Evolutionary conservation across 53 echinoderm and acorn worm genomes (phyloP).

Genomic region (Echinarachnius parma): DNA sequence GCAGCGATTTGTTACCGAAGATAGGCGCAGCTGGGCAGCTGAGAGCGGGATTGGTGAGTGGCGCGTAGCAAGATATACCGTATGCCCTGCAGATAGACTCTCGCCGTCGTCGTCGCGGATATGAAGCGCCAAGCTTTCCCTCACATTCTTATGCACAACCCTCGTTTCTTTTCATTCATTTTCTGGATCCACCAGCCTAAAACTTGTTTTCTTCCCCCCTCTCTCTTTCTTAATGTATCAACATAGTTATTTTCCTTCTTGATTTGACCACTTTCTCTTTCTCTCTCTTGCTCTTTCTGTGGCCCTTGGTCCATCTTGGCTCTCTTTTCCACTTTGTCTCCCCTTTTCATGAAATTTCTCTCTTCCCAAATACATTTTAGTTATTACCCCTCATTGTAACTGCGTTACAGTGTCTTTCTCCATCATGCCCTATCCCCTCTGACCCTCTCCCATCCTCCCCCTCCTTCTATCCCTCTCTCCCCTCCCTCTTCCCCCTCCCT

Average conservation of each 20-base stretch:
- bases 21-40: slow-evolving; percentile 40
- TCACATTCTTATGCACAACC: neutral
- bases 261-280: neutral
- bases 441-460: too few species aligned
- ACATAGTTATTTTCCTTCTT: neutral
- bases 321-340: neutral
- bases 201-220: neutral
- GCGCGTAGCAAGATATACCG: neutral
- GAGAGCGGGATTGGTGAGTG: slow-evolving; percentile 26
- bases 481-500: neutral
- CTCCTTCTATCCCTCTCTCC: neutral
- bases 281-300: neutral
- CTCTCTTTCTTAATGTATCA: neutral
- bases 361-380: neutral
- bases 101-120: slow-evolving; percentile 11
- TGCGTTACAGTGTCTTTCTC: too few species aligned
- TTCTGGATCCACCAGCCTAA: neutral
- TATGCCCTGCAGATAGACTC: slow-evolving; percentile 23
- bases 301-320: neutral
- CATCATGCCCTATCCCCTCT: neutral
- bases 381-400: neutral
- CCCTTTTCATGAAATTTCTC: neutral
- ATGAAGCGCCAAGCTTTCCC: slow-evolving; percentile 17
- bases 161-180: neutral
- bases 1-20: slow-evolving; percentile 43